phyloP scores from a whole-genome alignment of 1,140 invertebrate genomes.

The Drosophila prosaltans region DNA sequence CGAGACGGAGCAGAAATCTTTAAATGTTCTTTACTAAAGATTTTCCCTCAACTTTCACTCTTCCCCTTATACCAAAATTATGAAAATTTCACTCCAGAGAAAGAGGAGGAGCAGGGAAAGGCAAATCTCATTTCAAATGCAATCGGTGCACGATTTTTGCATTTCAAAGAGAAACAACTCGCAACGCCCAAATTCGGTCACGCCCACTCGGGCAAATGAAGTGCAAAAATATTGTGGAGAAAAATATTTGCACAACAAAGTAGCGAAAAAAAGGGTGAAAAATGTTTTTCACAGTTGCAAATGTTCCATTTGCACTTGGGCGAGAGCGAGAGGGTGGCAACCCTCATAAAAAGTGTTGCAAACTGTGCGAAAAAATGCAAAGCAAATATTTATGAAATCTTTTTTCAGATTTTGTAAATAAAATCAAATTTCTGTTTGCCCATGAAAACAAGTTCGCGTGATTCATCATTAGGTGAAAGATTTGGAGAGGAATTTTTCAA shows the following conservation, averaged over 20 bases:
- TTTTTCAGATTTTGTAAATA: constrained; percentile 46
- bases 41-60: not conserved
- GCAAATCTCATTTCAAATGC: constrained; percentile 35
- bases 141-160: constrained; percentile 46
- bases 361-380: constrained; percentile 24
- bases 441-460: constrained; percentile 20
- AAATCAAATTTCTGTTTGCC: constrained; percentile 51
- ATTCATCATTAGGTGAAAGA: constrained; percentile 26
- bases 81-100: constrained; percentile 33
- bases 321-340: not conserved
- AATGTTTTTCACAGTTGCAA: constrained; percentile 47
- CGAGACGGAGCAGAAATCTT: not conserved
- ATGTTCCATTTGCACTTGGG: constrained; percentile 7
- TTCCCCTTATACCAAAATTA: not conserved
- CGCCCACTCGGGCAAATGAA: constrained; percentile 36
- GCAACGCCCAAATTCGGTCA: constrained; percentile 1
- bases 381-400: constrained; percentile 54
- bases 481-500: constrained; percentile 6
- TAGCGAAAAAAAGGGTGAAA: constrained; percentile 32
- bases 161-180: constrained; percentile 39
- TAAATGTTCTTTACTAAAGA: constrained; percentile 1
- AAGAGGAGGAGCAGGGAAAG: not conserved
- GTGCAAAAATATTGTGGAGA: constrained; percentile 17
- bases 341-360: constrained; percentile 19
- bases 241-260: constrained; percentile 58